Evolutionary conservation across 2,888 invertebrate species (phyloP), one percentile per base, ranked within the genome.

Genomic region (Homarus gammarus): DNA sequence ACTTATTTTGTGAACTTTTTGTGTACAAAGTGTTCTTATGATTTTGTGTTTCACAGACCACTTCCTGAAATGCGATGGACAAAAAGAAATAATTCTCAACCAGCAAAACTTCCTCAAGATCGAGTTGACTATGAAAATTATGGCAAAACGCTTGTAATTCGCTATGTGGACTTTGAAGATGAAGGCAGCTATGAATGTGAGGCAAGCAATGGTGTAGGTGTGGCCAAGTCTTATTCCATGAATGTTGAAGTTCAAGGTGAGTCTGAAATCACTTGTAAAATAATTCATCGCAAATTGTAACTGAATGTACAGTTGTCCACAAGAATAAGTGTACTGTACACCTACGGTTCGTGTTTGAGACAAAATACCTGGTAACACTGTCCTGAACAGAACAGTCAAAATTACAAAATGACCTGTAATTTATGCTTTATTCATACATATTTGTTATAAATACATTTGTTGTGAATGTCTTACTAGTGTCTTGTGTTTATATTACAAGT

Each of bases 51-150:
- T 38, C 22, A 31, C 94, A 97, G 97, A 92, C 99, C 99, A 0
- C 94, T 99, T 84, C 99, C 99, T 0, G 97, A 98, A 94, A 97
- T 98, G 5, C 96, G 97, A 22, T 99, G 99, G 99, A 96, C 95
- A 92, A 98, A 98, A 94, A 95, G 97, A 93, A 97, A 97, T 0
- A 94, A 95, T 27, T 94, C 95, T 79, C 95, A 98, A 84, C 93
- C 93, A 33, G 94, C 95, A 22, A 94, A 95, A 79, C 95, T 98
- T 83, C 93, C 93, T n/a, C 87, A 87, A 15, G 93, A 93, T 38
- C 93, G 94, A 38, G 93, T 94, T 78, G 93, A 93, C 27, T 93
- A 93, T 93, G 97, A 97, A 92, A 98, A 99, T 94, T 99, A 98
- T 94, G 99, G 99, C 22, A 99, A 99, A 94, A 98, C 98, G 64